phyloP scores from a whole-genome alignment of 2,888 invertebrate species.

The Erynnis tages region DNA sequence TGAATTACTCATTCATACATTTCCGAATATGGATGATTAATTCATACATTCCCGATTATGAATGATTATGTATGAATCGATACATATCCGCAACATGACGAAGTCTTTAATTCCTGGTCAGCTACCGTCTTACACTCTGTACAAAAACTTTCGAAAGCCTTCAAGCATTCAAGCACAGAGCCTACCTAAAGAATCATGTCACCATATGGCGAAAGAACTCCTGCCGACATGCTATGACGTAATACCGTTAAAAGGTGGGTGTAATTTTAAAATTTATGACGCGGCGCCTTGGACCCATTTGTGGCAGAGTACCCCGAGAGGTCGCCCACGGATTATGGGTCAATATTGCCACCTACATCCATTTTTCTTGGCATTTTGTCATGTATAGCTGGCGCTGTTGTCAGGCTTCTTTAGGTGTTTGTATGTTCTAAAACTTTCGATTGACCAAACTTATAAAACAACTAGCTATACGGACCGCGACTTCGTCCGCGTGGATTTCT shows the following conservation, averaged over 20 bases:
- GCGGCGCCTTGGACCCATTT: conserved; percentile 16
- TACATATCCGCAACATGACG: no score
- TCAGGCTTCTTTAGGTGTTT: background rate
- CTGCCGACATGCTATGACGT: conserved; percentile 22
- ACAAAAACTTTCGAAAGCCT: conserved; percentile 11
- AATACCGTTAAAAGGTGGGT: conserved; percentile 30
- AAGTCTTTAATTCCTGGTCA: no score
- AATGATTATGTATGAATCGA: no score
- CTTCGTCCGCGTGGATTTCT: no score
- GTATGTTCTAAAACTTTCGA: no score
- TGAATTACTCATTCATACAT: no score
- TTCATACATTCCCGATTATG: no score
- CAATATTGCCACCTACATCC: conserved; percentile 25
- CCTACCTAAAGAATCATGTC: conserved; percentile 14
- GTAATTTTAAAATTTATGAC: conserved; percentile 29
- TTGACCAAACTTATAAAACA: no score
- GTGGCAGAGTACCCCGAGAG: conserved; percentile 11
- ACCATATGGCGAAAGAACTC: conserved; percentile 21
- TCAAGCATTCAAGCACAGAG: background rate
- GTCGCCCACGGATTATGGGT: conserved; percentile 27
- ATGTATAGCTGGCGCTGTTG: background rate
- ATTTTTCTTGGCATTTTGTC: conserved; percentile 1
- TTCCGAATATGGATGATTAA: no score
- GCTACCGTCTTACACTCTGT: no score
- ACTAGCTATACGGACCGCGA: no score